Conservation (phyloP, 2,797 vertebrate genomes). For the Lates japonicus region DNA sequence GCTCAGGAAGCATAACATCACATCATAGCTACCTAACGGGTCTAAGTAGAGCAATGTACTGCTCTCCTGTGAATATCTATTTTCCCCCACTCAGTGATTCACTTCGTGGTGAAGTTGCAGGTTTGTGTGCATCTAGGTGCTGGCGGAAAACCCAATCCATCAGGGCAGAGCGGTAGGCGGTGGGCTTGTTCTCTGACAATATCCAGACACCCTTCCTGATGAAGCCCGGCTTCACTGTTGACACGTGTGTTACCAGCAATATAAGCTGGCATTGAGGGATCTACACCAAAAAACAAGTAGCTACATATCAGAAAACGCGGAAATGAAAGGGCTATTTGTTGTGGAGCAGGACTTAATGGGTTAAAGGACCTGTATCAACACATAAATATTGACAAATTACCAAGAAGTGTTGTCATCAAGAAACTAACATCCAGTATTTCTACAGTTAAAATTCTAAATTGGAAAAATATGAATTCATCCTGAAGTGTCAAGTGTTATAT, state of each 20-base stretch:
- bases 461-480: not conserved
- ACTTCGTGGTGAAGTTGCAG: conserved; percentile 77
- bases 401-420: not conserved
- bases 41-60: conserved; percentile 70
- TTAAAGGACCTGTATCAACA: not conserved
- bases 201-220: conserved; percentile 77
- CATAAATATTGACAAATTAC: not conserved
- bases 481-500: not conserved
- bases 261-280: conserved; percentile 37
- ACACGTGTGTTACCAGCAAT: conserved; percentile 57
- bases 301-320: conserved; percentile 21
- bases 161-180: conserved; percentile 74
- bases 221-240: conserved; percentile 56
- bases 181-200: conserved; percentile 78
- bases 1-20: conserved; percentile 61
- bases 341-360: not conserved
- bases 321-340: conserved; percentile 30
- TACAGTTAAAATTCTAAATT: too few species aligned
- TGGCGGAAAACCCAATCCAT: conserved; percentile 82
- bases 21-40: conserved; percentile 58
- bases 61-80: conserved; percentile 71
- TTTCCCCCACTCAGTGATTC: conserved; percentile 61
- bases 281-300: conserved; percentile 30
- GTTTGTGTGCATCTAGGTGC: conserved; percentile 74
- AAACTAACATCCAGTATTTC: not conserved